Conservation (phyloP, 1,140 invertebrate species). For the Pomacea maculata region DNA sequence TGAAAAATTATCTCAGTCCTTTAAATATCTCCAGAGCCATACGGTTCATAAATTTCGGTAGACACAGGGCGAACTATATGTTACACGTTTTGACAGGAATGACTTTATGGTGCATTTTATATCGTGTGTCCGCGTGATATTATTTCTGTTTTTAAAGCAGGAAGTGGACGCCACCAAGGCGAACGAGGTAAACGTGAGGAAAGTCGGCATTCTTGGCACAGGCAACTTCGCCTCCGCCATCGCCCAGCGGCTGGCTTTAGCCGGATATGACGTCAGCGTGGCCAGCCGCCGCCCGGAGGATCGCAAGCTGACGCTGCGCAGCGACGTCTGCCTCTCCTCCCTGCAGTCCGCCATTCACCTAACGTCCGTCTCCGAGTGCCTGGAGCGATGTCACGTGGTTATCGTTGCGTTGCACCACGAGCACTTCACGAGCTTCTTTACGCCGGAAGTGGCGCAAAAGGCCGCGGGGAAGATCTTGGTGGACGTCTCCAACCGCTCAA, state of each 20-base stretch:
- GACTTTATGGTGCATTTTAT: no score
- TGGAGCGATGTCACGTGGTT: constrained; percentile 34
- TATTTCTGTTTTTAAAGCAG: background rate
- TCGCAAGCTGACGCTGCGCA: constrained; percentile 31
- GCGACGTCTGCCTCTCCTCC: background rate
- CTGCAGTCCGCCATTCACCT: constrained; percentile 35
- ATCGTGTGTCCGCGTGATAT: background rate
- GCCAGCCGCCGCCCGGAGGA: constrained; percentile 51
- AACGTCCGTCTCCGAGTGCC: constrained; percentile 42
- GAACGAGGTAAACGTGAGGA: background rate
- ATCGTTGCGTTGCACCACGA: constrained; percentile 47
- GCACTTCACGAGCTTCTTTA: constrained; percentile 37
- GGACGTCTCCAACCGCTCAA: constrained; percentile 50
- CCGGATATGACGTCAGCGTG: constrained; percentile 51
- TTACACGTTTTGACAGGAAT: no score
- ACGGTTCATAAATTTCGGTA: no score
- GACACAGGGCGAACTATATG: no score
- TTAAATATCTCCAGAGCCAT: no score
- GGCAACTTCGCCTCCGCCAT: constrained; percentile 54
- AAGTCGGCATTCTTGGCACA: constrained; percentile 52
- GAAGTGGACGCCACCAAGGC: background rate
- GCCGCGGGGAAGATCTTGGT: constrained; percentile 45
- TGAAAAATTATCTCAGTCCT: no score
- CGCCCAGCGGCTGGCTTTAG: constrained; percentile 40
- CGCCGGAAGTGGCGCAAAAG: constrained; percentile 22